These are phyloP conservation scores for Gymnorhina tibicen DNA, from an alignment of 2,113 vertebrate species.

Conservation along the genomic window DNA sequence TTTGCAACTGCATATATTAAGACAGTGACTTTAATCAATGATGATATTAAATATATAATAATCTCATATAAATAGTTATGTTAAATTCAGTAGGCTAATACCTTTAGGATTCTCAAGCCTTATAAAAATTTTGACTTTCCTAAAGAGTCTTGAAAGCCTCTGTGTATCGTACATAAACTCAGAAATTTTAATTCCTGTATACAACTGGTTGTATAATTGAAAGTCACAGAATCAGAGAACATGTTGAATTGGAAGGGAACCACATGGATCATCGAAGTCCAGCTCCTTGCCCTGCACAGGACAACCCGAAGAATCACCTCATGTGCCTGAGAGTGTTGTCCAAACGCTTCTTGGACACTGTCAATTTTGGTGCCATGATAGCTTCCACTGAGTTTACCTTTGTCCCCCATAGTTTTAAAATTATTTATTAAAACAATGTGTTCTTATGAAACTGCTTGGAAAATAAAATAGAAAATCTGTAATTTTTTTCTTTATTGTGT, in stretches of 20 bases:
- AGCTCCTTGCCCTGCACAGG: background rate
- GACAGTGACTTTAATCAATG: background rate
- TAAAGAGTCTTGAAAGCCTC: background rate
- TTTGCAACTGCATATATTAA: background rate
- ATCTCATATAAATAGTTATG: background rate
- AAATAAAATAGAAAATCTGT: background rate
- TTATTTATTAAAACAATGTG: background rate
- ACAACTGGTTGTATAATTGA: background rate
- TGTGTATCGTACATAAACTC: background rate
- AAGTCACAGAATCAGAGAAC: background rate
- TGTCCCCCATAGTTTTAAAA: background rate
- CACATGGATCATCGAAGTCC: background rate
- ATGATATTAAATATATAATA: background rate
- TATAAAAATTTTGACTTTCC: background rate
- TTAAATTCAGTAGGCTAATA: background rate
- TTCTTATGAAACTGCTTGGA: background rate
- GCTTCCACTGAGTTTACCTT: background rate
- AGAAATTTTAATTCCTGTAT: background rate
- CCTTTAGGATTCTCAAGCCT: background rate
- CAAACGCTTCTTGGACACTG: background rate
- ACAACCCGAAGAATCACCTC: background rate
- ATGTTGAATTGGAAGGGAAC: background rate
- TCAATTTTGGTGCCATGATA: background rate
- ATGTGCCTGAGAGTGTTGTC: background rate
- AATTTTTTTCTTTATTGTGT: background rate